A percentile compares a stretch with the other conserved stretches of the same genome.
These are phyloP conservation scores for Eupithecia dodoneata DNA, from an alignment of 2,888 invertebrate genomes.

Conservation along the genomic window DNA sequence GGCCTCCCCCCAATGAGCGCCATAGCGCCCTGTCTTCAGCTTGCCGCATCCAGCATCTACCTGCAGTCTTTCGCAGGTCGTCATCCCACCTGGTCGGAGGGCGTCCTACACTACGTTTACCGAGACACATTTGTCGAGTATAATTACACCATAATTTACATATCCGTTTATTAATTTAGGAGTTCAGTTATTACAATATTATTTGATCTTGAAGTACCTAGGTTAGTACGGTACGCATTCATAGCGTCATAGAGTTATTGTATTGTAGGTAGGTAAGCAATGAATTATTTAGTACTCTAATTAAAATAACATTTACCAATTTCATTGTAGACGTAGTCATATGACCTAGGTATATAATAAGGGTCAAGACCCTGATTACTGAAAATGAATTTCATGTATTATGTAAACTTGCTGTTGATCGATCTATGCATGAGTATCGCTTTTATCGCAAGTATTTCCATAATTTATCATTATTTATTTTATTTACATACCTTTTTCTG, in stretches of 20 bases:
- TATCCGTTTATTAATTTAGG: neutral
- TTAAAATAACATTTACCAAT: neutral
- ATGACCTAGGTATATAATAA: too few species aligned
- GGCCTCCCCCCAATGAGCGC: too few species aligned
- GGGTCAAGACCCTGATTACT: neutral
- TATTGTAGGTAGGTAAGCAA: neutral
- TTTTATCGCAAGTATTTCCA: too few species aligned
- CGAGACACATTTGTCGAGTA: neutral
- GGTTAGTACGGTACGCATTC: too few species aligned
- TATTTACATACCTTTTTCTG: too few species aligned
- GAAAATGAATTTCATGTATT: neutral
- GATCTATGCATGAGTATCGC: too few species aligned
- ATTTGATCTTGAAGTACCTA: neutral
- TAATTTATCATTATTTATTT: too few species aligned
- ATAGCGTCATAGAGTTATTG: neutral
- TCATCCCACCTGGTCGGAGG: too few species aligned
- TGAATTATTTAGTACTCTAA: neutral
- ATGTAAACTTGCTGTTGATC: neutral
- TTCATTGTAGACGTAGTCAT: neutral
- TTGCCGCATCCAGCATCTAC: too few species aligned
- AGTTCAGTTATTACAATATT: neutral
- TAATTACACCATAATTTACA: neutral
- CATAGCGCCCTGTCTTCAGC: too few species aligned
- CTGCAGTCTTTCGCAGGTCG: too few species aligned
- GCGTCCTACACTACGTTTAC: too few species aligned